phyloP scores from a whole-genome alignment of 2,113 vertebrate species.

The Gymnobelideus leadbeateri region DNA sequence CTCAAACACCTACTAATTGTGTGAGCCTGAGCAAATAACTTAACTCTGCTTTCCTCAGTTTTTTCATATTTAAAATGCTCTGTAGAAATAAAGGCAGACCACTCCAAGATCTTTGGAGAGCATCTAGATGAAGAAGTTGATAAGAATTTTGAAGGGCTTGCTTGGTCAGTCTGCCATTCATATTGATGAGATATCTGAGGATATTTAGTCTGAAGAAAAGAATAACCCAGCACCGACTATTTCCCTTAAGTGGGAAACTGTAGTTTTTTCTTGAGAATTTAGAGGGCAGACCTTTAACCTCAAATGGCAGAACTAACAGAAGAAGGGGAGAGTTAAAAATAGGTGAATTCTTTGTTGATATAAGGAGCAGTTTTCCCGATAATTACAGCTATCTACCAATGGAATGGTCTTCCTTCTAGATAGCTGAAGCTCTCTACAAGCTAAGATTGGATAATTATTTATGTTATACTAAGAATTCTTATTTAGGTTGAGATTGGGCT shows the following conservation, averaged over 20 bases:
- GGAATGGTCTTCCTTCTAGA: not conserved
- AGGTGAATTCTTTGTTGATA: not conserved
- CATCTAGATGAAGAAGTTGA: not conserved
- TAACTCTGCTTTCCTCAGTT: too few relatives aligned
- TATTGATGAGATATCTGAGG: not conserved
- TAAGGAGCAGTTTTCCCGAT: not conserved
- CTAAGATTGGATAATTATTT: not conserved
- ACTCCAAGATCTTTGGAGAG: not conserved
- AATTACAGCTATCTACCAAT: not conserved
- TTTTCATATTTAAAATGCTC: too few relatives aligned
- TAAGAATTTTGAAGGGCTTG: not conserved
- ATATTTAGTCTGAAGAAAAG: not conserved
- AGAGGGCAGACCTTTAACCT: not conserved
- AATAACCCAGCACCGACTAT: too few relatives aligned
- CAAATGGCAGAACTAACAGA: not conserved
- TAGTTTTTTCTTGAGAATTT: not conserved
- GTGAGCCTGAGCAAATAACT: too few relatives aligned
- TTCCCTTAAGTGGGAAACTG: not conserved
- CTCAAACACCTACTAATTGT: too few relatives aligned
- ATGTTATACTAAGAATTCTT: not conserved
- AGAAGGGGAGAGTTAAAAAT: not conserved
- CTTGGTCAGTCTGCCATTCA: not conserved
- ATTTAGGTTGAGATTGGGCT: not conserved
- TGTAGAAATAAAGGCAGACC: too few relatives aligned
- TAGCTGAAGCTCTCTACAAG: not conserved